phyloP scores from a whole-genome alignment of 2,888 invertebrate species.

The Rhopalosiphum nymphaeae region DNA sequence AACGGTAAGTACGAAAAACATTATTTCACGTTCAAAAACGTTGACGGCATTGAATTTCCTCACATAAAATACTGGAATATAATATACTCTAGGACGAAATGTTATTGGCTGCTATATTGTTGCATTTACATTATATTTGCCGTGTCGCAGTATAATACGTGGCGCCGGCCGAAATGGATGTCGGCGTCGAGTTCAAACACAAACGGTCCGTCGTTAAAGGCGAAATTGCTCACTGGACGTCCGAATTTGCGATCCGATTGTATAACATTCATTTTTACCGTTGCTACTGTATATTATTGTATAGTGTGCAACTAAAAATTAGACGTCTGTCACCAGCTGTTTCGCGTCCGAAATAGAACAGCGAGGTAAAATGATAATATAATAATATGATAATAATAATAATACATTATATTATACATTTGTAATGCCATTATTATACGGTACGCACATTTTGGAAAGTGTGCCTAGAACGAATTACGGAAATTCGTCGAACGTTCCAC shows the following conservation, averaged over 20 bases:
- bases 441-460: conserved; percentile 40
- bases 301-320: background rate
- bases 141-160: background rate
- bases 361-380: background rate
- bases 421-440: background rate
- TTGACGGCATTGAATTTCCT: background rate
- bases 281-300: background rate
- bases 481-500: conserved; percentile 19
- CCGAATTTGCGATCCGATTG: background rate
- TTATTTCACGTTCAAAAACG: background rate
- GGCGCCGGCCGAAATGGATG: background rate
- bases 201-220: background rate
- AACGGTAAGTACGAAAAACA: background rate
- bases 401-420: background rate
- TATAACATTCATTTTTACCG: background rate
- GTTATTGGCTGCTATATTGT: background rate
- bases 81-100: background rate
- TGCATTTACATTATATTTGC: background rate
- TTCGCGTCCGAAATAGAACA: background rate
- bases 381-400: background rate
- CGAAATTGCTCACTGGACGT: background rate
- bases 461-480: conserved; percentile 41
- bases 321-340: background rate
- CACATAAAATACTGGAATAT: background rate
- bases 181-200: background rate